phyloP scores from a whole-genome alignment of 2,888 invertebrate species.

The Thera britannica region DNA sequence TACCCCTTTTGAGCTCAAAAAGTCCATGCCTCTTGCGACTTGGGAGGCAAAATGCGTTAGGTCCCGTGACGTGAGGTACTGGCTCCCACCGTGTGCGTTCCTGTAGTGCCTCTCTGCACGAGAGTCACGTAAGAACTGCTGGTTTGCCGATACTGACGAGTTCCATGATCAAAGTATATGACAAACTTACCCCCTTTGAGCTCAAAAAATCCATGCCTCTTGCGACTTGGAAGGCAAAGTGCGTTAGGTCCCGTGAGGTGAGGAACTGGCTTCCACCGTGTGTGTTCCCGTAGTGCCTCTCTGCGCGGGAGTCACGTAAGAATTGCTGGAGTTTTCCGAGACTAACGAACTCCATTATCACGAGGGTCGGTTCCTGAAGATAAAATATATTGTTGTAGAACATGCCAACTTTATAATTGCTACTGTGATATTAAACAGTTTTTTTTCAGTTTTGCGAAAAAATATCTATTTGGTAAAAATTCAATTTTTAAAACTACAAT shows the following conservation, averaged over 20 bases:
- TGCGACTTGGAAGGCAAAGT: slow-evolving; percentile 96
- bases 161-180: not conserved
- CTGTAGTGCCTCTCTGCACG: slow-evolving; percentile 93
- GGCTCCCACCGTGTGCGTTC: slow-evolving; percentile 85
- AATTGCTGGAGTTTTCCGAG: slow-evolving; percentile 96
- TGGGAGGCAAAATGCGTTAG: not conserved
- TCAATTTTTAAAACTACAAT: too few species aligned
- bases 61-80: too few species aligned
- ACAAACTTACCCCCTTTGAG: slow-evolving; percentile 89
- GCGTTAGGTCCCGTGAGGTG: slow-evolving; percentile 94
- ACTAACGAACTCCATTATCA: slow-evolving; percentile 96
- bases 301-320: slow-evolving; percentile 93
- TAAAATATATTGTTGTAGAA: not conserved
- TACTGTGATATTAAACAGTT: too few species aligned
- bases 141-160: too few species aligned
- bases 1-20: slow-evolving; percentile 58
- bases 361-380: slow-evolving; percentile 91
- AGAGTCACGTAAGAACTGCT: slow-evolving; percentile 85
- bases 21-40: too few species aligned
- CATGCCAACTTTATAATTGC: too few species aligned
- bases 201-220: slow-evolving; percentile 95
- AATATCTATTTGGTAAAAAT: too few species aligned
- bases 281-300: slow-evolving; percentile 91
- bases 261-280: slow-evolving; percentile 91
- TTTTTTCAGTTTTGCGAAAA: too few species aligned